A percentile compares a stretch with the other conserved stretches of the same genome.
Evolutionary conservation across 2,888 invertebrate species (phyloP).

Genomic region (Andrena bucephala): DNA sequence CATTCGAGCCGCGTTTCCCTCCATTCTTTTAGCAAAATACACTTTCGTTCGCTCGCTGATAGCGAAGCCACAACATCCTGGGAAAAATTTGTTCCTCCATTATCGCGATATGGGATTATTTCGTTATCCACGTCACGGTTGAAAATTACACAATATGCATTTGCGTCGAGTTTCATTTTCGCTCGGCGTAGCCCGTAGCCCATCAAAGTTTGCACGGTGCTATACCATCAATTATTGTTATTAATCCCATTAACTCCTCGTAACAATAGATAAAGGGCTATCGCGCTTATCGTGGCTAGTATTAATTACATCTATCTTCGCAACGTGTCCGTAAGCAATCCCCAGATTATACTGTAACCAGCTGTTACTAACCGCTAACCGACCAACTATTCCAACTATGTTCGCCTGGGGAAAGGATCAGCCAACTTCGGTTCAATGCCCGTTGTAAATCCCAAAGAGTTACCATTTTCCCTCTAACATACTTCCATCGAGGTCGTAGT

Average conservation of each 20-base stretch:
- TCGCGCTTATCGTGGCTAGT: conserved; percentile 34
- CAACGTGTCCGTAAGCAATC: conserved; percentile 46
- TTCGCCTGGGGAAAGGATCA: conserved; percentile 36
- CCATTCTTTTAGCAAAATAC: neutral
- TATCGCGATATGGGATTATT: neutral
- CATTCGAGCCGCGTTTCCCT: no score
- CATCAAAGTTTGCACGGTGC: conserved; percentile 4
- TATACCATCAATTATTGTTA: conserved; percentile 40
- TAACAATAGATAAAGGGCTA: conserved; percentile 51
- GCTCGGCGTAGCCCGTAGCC: neutral
- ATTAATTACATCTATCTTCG: conserved; percentile 56
- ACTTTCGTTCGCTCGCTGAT: neutral
- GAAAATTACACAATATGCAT: conserved; percentile 6
- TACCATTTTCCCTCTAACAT: neutral
- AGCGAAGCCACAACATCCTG: neutral
- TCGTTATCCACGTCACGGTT: conserved; percentile 9
- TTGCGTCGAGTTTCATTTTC: neutral
- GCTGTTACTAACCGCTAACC: conserved; percentile 48
- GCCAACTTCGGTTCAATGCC: conserved; percentile 31
- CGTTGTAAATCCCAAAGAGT: conserved; percentile 37
- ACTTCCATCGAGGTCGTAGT: neutral
- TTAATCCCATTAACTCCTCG: conserved; percentile 53
- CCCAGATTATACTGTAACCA: conserved; percentile 53
- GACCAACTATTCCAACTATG: conserved; percentile 51
- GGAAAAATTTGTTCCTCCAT: neutral